Percentiles rank a stretch among this genome's conserved stretches.
Conservation (phyloP, 2,113 vertebrate species). For the Planiliza haematocheilus region DNA sequence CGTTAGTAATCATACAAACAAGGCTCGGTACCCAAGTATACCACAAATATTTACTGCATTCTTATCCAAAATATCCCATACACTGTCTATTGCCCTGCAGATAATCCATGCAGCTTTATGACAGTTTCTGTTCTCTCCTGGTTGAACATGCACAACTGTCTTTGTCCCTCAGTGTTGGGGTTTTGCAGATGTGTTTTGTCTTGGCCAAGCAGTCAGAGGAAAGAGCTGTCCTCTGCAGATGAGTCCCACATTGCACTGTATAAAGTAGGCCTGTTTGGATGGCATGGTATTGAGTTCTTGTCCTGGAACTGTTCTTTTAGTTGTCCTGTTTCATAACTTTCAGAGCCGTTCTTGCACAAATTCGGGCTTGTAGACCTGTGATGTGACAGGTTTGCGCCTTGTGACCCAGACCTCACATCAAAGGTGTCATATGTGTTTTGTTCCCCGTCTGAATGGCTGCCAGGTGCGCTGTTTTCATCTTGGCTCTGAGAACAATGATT, state of each 20-base stretch:
- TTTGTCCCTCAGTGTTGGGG: conserved; percentile 1
- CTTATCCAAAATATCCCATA: background rate
- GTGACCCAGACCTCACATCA: conserved; percentile 26
- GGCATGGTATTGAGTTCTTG: background rate
- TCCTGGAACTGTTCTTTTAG: conserved; percentile 6
- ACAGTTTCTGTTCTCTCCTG: background rate
- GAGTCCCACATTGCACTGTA: conserved; percentile 67
- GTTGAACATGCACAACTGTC: conserved; percentile 21
- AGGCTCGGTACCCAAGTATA: too few relatives aligned
- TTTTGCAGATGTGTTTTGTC: background rate
- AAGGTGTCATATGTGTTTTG: background rate
- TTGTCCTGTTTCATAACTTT: conserved; percentile 37
- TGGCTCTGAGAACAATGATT: background rate
- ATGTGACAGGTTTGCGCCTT: conserved; percentile 10
- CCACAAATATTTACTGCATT: background rate
- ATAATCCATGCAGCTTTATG: background rate
- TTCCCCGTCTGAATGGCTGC: conserved; percentile 9
- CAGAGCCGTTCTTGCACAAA: background rate
- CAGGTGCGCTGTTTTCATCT: conserved; percentile 3
- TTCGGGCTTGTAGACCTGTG: conserved; percentile 20
- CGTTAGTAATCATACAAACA: too few relatives aligned
- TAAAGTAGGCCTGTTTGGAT: conserved; percentile 12
- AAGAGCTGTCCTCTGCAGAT: conserved; percentile 60
- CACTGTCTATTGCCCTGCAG: background rate
- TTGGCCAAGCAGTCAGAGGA: conserved; percentile 48